phyloP scores from a whole-genome alignment of 2,888 invertebrate genomes.

The Rhorus exstirpatorius region DNA sequence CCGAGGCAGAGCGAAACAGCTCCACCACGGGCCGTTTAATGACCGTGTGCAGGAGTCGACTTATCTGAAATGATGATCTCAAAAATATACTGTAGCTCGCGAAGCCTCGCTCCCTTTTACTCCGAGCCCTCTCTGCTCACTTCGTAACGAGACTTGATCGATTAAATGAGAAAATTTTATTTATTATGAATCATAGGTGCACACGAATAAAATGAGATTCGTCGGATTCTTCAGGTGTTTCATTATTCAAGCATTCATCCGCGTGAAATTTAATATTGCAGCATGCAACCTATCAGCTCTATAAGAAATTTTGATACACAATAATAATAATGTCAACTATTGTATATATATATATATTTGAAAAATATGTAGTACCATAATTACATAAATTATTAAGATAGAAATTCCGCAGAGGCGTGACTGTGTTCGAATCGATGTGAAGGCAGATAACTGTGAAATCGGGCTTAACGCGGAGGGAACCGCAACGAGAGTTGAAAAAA shows the following conservation, averaged over 20 bases:
- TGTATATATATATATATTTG: too few species aligned
- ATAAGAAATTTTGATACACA: background rate
- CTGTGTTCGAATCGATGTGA: too few species aligned
- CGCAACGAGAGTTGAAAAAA: too few species aligned
- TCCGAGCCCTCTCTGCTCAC: conserved; percentile 50
- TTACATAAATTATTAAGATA: too few species aligned
- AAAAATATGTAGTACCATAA: too few species aligned
- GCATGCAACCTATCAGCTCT: background rate
- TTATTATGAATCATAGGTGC: conserved; percentile 64
- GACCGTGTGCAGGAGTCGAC: conserved; percentile 76
- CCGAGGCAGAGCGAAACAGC: conserved; percentile 62
- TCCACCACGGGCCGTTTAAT: conserved; percentile 58
- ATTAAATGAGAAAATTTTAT: conserved; percentile 70
- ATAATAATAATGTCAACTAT: too few species aligned
- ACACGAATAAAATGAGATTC: conserved; percentile 35
- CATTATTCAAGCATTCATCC: conserved; percentile 24
- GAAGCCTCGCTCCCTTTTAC: conserved; percentile 37
- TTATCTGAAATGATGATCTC: conserved; percentile 86
- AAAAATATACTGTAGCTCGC: conserved; percentile 78
- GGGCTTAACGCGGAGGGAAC: too few species aligned
- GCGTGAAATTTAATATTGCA: background rate
- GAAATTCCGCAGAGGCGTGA: too few species aligned
- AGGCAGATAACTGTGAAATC: too few species aligned
- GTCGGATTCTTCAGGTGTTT: conserved; percentile 27
- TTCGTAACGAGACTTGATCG: conserved; percentile 69